These are phyloP conservation scores for Chaetodon trifasciatus DNA, from an alignment of 2,797 vertebrate genomes.

Conservation along the genomic window DNA sequence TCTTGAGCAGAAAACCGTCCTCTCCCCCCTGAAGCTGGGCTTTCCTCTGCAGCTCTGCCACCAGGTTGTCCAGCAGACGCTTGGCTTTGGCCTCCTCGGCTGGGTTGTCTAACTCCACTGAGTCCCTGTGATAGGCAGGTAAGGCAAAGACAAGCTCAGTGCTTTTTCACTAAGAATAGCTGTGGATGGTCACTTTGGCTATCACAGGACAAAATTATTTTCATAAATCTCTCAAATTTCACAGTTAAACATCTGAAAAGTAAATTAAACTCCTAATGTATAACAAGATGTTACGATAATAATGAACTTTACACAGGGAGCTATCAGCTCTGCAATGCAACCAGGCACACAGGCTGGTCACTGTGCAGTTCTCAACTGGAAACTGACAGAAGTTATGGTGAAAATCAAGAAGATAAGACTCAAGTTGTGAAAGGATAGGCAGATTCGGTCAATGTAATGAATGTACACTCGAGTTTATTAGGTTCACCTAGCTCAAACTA, in stretches of 20 bases:
- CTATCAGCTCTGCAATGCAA: background rate
- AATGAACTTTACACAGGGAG: background rate
- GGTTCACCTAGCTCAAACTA: too few species aligned
- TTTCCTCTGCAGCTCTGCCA: constrained; percentile 91
- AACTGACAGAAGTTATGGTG: too few species aligned
- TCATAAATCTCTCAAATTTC: background rate
- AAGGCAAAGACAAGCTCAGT: background rate
- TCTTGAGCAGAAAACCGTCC: constrained; percentile 94
- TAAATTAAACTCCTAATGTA: background rate
- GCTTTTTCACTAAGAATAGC: background rate
- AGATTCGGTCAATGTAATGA: too few species aligned
- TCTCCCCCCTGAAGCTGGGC: constrained; percentile 94
- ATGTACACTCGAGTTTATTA: too few species aligned
- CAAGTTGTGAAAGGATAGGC: too few species aligned
- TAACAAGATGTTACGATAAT: background rate
- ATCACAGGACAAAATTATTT: background rate
- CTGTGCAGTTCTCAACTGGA: too few species aligned
- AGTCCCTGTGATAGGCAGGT: constrained; percentile 86
- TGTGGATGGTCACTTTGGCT: background rate
- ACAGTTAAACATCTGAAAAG: background rate
- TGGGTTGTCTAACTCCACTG: constrained; percentile 94
- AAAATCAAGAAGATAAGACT: too few species aligned
- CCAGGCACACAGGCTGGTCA: background rate
- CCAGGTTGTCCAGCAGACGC: constrained; percentile 91
- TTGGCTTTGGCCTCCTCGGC: constrained; percentile 95